Base-by-base conservation (phyloP, 2,113 vertebrate species). In the Chamaetylas fuelleborni region DNA sequence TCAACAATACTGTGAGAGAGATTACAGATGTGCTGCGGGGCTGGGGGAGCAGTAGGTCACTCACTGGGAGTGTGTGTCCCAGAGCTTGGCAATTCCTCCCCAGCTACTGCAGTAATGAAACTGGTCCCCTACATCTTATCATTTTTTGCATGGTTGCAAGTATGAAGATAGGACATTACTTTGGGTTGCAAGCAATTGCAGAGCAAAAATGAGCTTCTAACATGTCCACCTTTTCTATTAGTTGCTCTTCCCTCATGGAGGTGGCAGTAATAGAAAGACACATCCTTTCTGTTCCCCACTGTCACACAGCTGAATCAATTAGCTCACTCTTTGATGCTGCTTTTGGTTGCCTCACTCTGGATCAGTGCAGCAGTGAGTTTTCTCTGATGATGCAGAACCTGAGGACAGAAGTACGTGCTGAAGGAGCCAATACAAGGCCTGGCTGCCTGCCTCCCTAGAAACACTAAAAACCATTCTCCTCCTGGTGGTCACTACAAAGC, bases 51-150 rank as follows among this genome's bases (percentile, higher is more conserved):
- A 82, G 25, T 64, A 79, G 79, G 67, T 93, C 69, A 53, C 14
- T 77, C 34, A 19, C 17, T 83, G 64, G 60, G 51, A 81, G 3
- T 73, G 31, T 8, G 2, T 77, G 40, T 78, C 88, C 47, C 33
- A 80, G 65, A 60, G 65, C 12, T 72, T 40, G 47, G 28, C 64
- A 84, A 10, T 74, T 36, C 19, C 7, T 7, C 12, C 58, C 11
- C 81, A 73, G 57, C 86, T 96, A 69, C 84, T 69, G 40, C 61
- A 26, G 36, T 78, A 90, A 79, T 90, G 57, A 86, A 90, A 54
- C 51, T 90, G 61, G 25, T 85, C 14, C 38, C 48, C 89, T 81
- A 24, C 22, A 48, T 79, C 33, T 93, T 81, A 65, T 1, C 6
- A n/a, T 73, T 54, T 81, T 70, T 86, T 84, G 15, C 34, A 72